Evolutionary conservation across 2,888 invertebrate species (phyloP).

Genomic region (Drosophila anomalata): DNA sequence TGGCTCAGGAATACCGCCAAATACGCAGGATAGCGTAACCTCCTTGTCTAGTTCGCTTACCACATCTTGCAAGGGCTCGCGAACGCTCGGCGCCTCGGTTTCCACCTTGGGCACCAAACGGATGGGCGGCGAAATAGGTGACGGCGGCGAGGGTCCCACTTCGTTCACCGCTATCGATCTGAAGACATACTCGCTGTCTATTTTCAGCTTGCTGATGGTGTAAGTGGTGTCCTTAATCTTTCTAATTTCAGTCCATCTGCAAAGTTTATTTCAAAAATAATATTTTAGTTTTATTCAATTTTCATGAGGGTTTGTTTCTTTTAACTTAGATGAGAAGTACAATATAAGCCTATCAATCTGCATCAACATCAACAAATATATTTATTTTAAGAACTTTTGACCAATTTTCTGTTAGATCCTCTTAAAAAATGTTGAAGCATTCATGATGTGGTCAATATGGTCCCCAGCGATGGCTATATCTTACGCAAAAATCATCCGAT

Average conservation of each 20-base stretch:
- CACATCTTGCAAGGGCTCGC: constrained; percentile 88
- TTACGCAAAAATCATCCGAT: no score
- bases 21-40: constrained; percentile 89
- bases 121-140: constrained; percentile 87
- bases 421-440: no score
- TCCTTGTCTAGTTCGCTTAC: constrained; percentile 87
- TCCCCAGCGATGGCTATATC: no score
- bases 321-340: no score
- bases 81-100: constrained; percentile 87
- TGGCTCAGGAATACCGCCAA: constrained; percentile 90
- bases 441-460: no score
- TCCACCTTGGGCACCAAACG: constrained; percentile 85
- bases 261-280: constrained; percentile 19
- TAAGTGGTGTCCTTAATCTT: constrained; percentile 88
- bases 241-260: constrained; percentile 88
- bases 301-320: background rate
- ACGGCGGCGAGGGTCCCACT: constrained; percentile 90
- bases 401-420: no score
- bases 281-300: background rate
- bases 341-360: no score
- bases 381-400: no score
- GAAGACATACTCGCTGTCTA: constrained; percentile 89
- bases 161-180: constrained; percentile 91
- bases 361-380: no score
- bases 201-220: constrained; percentile 87